Evolutionary conservation across 92 coral and sea anemone genomes (phyloP).

Genomic region (Paramuricea clavata): DNA sequence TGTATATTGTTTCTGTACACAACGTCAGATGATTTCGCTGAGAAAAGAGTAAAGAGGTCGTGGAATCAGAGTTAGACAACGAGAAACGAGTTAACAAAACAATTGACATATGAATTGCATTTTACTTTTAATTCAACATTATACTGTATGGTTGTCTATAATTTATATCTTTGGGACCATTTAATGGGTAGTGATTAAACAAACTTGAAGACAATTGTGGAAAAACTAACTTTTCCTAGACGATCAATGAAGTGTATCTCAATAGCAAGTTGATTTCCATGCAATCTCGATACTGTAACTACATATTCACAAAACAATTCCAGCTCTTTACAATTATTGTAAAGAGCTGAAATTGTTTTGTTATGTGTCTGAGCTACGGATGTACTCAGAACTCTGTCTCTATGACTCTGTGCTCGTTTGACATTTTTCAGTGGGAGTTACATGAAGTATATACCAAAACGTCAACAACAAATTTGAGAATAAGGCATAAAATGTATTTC

Average conservation of each 20-base stretch:
- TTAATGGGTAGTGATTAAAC: not conserved
- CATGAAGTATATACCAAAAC: too few relatives aligned
- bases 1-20: too few relatives aligned
- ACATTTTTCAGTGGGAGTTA: not conserved
- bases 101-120: not conserved
- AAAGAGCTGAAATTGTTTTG: not conserved
- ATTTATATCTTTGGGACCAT: not conserved
- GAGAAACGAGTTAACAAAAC: not conserved
- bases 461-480: not conserved
- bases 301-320: too few relatives aligned
- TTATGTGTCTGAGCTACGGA: too few relatives aligned
- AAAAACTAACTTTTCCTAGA: not conserved
- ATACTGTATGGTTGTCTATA: slow-evolving; percentile 3
- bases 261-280: slow-evolving; percentile 1
- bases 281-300: slow-evolving; percentile 6
- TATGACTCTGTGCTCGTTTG: not conserved
- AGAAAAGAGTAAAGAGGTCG: not conserved
- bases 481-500: not conserved
- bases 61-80: not conserved
- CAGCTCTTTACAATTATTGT: too few relatives aligned
- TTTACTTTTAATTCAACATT: not conserved
- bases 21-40: too few relatives aligned
- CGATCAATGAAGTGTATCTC: slow-evolving; percentile 4
- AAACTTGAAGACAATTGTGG: not conserved
- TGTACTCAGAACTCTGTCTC: too few relatives aligned